Conservation (phyloP, 2,113 vertebrate species). For the Orcinus orca region DNA sequence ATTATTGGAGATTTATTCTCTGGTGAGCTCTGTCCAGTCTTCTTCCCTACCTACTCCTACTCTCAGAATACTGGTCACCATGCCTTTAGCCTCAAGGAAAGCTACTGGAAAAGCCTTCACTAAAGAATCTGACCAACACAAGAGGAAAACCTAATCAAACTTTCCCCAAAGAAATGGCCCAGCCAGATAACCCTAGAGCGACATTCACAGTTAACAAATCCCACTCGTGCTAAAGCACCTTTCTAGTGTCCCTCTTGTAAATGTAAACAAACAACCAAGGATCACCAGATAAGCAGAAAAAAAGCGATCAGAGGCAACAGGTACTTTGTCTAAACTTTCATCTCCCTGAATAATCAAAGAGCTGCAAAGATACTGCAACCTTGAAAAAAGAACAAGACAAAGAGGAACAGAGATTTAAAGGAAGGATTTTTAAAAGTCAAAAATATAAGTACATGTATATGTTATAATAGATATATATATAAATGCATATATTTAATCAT, state of each 20-base stretch:
- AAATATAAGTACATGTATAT: background rate
- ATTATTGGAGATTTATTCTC: background rate
- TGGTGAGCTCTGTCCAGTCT: background rate
- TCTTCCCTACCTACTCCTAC: background rate
- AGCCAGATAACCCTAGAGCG: background rate
- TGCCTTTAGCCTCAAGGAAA: background rate
- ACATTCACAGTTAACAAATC: background rate
- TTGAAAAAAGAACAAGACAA: background rate
- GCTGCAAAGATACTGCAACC: background rate
- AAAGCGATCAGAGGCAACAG: background rate
- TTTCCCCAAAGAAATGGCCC: background rate
- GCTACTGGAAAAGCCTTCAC: background rate
- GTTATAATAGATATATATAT: background rate
- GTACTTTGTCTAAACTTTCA: background rate
- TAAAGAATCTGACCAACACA: background rate
- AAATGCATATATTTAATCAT: background rate
- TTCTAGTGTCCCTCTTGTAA: background rate
- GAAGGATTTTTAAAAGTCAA: background rate
- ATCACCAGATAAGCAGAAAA: background rate
- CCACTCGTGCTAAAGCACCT: background rate
- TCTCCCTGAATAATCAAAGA: background rate
- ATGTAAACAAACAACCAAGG: background rate
- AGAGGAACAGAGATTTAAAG: constrained; percentile 16
- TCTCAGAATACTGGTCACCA: background rate
- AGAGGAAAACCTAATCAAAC: background rate